Evolutionary conservation across 2,113 vertebrate genomes (phyloP).

Genomic region (Leucoraja erinaceus): DNA sequence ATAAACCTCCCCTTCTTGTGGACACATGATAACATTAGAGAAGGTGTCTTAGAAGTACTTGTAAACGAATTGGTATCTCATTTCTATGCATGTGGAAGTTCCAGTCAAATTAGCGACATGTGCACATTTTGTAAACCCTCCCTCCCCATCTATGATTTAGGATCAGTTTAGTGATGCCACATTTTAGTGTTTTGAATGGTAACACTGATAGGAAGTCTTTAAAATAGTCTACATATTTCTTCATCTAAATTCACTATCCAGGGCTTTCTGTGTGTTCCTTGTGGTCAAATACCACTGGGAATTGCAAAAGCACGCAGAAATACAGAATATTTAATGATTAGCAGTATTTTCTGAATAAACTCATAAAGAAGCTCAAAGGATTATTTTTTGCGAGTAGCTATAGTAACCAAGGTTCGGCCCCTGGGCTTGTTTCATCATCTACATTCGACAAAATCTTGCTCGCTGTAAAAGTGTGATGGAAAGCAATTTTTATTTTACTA

Average conservation of each 20-base stretch:
- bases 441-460: slow-evolving; percentile 32
- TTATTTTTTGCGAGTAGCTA: slow-evolving; percentile 29
- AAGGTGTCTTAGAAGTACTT: too few species aligned
- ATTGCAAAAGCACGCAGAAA: slow-evolving; percentile 1
- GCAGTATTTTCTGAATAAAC: slow-evolving; percentile 36
- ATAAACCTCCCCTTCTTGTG: too few species aligned
- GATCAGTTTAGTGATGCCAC: background rate
- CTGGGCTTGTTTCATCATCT: slow-evolving; percentile 26
- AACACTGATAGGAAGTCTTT: background rate
- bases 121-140: background rate
- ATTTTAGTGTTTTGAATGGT: background rate
- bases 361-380: slow-evolving; percentile 31
- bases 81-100: background rate
- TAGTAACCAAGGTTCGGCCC: slow-evolving; percentile 35
- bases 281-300: background rate
- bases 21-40: too few species aligned
- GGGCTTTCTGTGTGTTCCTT: background rate
- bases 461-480: slow-evolving; percentile 29
- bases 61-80: too few species aligned
- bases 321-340: slow-evolving; percentile 34
- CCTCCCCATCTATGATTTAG: background rate
- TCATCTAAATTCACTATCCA: background rate
- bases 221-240: background rate
- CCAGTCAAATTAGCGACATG: background rate
- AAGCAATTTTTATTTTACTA: slow-evolving; percentile 37